Evolutionary conservation across 2,113 vertebrate species (phyloP), one percentile per base, ranked within the genome.

Genomic region (Cinclus cinclus): DNA sequence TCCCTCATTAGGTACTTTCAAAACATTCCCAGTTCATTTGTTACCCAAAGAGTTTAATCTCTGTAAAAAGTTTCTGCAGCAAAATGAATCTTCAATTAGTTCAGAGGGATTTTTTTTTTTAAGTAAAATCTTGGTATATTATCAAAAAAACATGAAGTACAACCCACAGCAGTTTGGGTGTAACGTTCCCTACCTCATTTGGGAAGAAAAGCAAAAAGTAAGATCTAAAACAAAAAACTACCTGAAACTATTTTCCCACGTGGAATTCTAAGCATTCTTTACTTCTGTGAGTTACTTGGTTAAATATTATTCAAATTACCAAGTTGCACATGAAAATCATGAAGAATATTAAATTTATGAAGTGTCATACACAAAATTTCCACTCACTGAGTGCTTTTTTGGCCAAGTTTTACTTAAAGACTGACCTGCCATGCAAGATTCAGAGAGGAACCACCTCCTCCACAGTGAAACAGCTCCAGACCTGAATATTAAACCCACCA

Each of bases 1-100:
- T 0, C 1, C 6, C 49, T 23, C 39, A 4, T 1, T 0, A 35
- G 11, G 1, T 44, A 8, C 6, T 31, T 56, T 4, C 6, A 27
- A 41, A 74, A 69, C 24, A 18, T 12, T 27, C 10, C 31, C 10
- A 41, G 16, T 15, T 79, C 0, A 1, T 11, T 33, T 22, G 7
- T 24, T 65, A 46, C 42, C 21, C 17, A 5, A 4, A 47, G 25
- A 60, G 21, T 0, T 60, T 4, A 76, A 73, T 11, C 31, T 22
- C 69, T 35, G 14, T 24, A 59, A 67, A 41, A 77, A 4, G 9
- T 22, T 74, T 46, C 33, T 55, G 28, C 20, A 6, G 2, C 22
- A 56, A n/a, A 56, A 83, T 1, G 1, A 59, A 35, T 11, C 7
- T 55, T 50, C 15, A 50, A 52, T 49, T 28, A 13, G 2, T 55